A percentile compares a stretch with the other conserved stretches of the same genome.
These are phyloP conservation scores for Poeciliopsis turneri DNA, from an alignment of 2,797 vertebrate genomes.

Conservation along the genomic window DNA sequence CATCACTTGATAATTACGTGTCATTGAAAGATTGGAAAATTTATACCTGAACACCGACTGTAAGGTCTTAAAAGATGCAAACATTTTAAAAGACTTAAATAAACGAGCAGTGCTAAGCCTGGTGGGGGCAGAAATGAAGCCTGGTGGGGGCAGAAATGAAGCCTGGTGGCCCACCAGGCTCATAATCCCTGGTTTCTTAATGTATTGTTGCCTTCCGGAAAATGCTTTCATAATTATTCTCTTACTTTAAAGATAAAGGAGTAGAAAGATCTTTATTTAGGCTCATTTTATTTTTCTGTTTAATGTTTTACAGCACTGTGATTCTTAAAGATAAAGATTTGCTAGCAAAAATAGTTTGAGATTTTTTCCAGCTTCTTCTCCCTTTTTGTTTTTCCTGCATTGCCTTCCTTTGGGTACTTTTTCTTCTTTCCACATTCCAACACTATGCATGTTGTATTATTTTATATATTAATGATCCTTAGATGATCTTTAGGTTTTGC, in stretches of 20 bases:
- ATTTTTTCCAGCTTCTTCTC: neutral
- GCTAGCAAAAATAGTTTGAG: neutral
- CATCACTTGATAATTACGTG: too few species aligned
- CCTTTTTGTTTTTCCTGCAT: neutral
- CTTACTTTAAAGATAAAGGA: neutral
- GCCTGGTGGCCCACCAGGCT: too few species aligned
- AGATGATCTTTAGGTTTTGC: neutral
- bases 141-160: too few species aligned
- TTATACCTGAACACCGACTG: too few species aligned
- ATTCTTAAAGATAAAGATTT: neutral
- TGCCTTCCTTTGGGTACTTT: neutral
- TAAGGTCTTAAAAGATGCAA: too few species aligned
- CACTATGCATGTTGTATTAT: neutral
- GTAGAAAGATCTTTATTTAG: neutral
- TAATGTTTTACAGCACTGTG: neutral
- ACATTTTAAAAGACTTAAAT: too few species aligned
- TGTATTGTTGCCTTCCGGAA: neutral
- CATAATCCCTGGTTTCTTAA: too few species aligned
- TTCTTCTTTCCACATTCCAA: neutral
- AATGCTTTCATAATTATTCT: neutral
- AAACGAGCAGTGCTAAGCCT: too few species aligned
- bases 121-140: too few species aligned
- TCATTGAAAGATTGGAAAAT: too few species aligned
- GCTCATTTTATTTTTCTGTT: neutral
- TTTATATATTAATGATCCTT: neutral